phyloP scores from a whole-genome alignment of 2,797 vertebrate species.

The Peromyscus aztecus region DNA sequence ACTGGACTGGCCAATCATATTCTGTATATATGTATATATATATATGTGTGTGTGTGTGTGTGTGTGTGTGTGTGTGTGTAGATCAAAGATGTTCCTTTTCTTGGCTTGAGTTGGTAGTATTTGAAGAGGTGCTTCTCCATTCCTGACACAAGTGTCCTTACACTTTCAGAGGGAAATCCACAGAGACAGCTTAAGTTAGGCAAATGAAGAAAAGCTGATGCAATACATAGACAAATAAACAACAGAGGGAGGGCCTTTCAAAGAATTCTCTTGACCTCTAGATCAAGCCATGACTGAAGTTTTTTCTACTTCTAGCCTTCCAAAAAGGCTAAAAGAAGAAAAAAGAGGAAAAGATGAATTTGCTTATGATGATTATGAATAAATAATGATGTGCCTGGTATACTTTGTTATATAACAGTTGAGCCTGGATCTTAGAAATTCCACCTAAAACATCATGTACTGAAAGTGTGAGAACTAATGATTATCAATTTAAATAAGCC shows the following conservation, averaged over 20 bases:
- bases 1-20: background rate
- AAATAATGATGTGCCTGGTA: background rate
- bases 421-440: background rate
- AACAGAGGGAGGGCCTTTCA: background rate
- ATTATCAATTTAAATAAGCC: background rate
- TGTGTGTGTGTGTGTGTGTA: no score
- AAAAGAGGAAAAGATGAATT: background rate
- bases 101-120: background rate
- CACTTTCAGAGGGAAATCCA: background rate
- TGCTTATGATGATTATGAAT: background rate
- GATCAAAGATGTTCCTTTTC: background rate
- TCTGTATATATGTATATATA: no score
- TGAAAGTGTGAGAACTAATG: background rate
- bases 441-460: background rate
- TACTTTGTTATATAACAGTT: background rate
- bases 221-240: background rate
- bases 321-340: constrained; percentile 29
- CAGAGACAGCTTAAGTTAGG: background rate
- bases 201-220: background rate
- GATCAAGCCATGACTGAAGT: background rate
- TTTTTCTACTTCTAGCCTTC: background rate
- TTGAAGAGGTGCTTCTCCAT: background rate
- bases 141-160: background rate
- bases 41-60: no score
- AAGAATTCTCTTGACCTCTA: background rate